Percentiles rank a stretch among this genome's conserved stretches.
Conservation (phyloP, 2,113 vertebrate species). For the Proterorhinus semilunaris region DNA sequence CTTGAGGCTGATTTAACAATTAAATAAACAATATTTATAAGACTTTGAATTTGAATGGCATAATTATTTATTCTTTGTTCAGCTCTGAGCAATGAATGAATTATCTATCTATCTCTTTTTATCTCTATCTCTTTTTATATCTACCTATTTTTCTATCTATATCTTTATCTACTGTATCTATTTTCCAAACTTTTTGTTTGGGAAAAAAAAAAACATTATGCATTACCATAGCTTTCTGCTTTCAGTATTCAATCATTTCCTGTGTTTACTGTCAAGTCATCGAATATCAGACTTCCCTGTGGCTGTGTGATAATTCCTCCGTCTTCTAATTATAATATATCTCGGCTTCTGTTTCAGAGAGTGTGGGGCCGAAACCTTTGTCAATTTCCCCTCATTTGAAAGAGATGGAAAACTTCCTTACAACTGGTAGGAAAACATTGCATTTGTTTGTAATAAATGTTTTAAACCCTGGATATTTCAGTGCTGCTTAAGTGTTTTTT, state of each 20-base stretch:
- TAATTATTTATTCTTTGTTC: too few species aligned
- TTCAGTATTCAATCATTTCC: constrained; percentile 25
- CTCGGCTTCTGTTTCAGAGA: constrained; percentile 75
- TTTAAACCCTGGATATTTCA: neutral
- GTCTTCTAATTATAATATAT: neutral
- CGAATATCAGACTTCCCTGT: constrained; percentile 37
- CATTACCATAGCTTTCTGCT: neutral
- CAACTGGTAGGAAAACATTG: constrained; percentile 85
- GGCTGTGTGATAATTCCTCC: neutral
- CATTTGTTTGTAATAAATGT: neutral
- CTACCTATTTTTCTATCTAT: too few species aligned
- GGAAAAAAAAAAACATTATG: neutral
- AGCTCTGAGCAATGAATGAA: too few species aligned
- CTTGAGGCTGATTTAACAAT: too few species aligned
- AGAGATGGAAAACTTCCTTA: constrained; percentile 94
- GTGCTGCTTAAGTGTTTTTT: neutral
- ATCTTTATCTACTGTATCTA: too few species aligned
- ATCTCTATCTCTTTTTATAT: too few species aligned
- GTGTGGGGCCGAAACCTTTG: constrained; percentile 92
- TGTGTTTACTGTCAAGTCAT: constrained; percentile 28
- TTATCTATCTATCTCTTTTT: too few species aligned
- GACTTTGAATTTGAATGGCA: too few species aligned
- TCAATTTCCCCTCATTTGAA: constrained; percentile 95
- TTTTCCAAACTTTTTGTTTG: too few species aligned
- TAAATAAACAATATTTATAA: too few species aligned